Evolutionary conservation across 37 sponge, comb jelly and placozoan species (phyloP).

Genomic region (Halichondria panicea): DNA sequence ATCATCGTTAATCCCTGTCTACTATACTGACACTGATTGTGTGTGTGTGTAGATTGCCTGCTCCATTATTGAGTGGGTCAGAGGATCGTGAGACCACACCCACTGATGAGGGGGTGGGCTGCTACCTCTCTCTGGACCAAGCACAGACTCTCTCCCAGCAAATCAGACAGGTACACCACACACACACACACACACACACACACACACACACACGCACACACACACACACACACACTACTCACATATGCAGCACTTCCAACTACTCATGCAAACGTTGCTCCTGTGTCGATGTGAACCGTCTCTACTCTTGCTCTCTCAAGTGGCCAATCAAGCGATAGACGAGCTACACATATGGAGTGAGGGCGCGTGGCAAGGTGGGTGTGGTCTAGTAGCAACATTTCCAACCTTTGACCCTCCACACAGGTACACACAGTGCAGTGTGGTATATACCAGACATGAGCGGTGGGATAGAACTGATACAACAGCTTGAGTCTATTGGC

Average conservation of each 20-base stretch:
- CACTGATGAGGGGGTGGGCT: slow-evolving; percentile 10
- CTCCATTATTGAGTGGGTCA: no score
- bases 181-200: no score
- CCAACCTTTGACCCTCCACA: not conserved
- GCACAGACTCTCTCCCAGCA: slow-evolving; percentile 37
- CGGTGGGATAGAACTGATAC: slow-evolving; percentile 42
- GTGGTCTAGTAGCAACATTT: not conserved
- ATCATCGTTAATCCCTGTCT: no score
- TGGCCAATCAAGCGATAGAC: slow-evolving; percentile 67
- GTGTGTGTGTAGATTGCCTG: no score
- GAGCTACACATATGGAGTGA: no score
- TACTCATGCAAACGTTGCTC: slow-evolving; percentile 78
- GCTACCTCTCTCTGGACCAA: slow-evolving; percentile 54
- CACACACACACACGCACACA: slow-evolving; percentile 38
- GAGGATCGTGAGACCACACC: no score
- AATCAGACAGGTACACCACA: slow-evolving; percentile 62
- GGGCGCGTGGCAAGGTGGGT: not conserved
- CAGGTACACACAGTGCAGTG: slow-evolving; percentile 8
- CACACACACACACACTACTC: slow-evolving; percentile 27
- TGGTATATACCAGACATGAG: slow-evolving; percentile 59
- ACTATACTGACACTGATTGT: no score
- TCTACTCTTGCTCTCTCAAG: slow-evolving; percentile 59
- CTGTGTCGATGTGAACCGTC: slow-evolving; percentile 71
- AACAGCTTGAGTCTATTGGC: slow-evolving; percentile 44
- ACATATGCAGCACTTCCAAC: slow-evolving; percentile 66